Conservation (phyloP, 35 echinoderm and acorn worm species). For the Amphiura filiformis region DNA sequence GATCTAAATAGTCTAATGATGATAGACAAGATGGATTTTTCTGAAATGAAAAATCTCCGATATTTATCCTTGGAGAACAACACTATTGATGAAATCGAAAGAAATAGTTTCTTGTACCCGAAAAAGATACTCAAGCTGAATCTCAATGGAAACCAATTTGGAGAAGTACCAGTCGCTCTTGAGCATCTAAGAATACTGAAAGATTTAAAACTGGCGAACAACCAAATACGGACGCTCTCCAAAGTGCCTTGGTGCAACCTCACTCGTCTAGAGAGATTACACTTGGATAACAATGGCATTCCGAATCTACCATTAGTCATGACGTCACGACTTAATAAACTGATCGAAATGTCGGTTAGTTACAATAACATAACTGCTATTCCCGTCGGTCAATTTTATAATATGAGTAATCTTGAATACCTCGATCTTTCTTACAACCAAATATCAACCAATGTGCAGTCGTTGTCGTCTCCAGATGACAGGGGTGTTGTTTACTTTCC, state of each 20-base stretch:
- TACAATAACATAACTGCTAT: not conserved
- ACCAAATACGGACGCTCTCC: not conserved
- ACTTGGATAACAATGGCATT: not conserved
- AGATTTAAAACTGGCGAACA: not conserved
- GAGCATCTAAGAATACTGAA: not conserved
- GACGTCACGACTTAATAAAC: not conserved
- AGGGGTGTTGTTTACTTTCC: not conserved
- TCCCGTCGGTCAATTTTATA: not conserved
- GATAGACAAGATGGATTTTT: not conserved
- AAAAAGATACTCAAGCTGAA: not conserved
- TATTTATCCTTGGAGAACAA: not conserved
- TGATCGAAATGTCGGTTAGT: not conserved
- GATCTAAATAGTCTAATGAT: not conserved
- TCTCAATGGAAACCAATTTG: not conserved
- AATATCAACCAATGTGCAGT: not conserved
- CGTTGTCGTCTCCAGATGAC: not conserved
- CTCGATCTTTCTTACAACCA: not conserved
- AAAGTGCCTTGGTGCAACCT: not conserved
- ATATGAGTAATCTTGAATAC: not conserved
- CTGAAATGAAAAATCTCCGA: not conserved
- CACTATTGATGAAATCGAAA: not conserved
- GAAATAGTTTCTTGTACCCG: not conserved
- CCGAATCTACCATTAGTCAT: not conserved
- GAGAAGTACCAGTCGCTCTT: not conserved
- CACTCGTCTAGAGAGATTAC: not conserved